Conservation (phyloP, 2,797 vertebrate genomes). For the Propithecus deckenii region DNA sequence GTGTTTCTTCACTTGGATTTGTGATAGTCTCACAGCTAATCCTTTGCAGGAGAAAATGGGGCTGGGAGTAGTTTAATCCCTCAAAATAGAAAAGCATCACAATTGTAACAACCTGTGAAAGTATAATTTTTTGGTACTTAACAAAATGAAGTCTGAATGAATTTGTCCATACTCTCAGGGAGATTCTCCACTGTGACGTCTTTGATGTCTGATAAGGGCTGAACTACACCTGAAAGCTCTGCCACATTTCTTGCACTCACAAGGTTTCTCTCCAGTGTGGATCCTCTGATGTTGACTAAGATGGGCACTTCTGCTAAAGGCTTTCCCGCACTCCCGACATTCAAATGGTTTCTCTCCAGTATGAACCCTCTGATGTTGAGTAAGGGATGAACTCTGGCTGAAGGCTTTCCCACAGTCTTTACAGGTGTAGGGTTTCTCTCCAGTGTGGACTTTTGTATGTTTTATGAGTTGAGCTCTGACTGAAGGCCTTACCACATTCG, state of each 20-base stretch:
- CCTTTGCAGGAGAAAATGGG: not conserved
- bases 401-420: constrained; percentile 1
- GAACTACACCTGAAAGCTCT: not conserved
- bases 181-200: not conserved
- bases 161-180: not conserved
- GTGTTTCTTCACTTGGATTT: not conserved
- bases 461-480: not conserved
- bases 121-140: not conserved
- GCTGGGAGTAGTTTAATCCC: not conserved
- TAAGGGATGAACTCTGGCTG: not conserved
- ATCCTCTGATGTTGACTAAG: not conserved
- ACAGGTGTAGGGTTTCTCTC: not conserved
- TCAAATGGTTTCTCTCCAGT: not conserved
- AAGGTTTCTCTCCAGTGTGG: not conserved
- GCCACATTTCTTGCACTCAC: not conserved
- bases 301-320: not conserved
- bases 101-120: not conserved
- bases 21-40: not conserved
- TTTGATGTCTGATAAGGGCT: not conserved
- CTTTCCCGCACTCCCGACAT: not conserved
- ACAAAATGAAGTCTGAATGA: not conserved
- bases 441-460: not conserved
- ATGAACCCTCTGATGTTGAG: not conserved
- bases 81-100: not conserved
- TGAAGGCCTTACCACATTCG: not conserved